Base-by-base conservation (phyloP, 2,888 invertebrate species). In the Hermodice carunculata region DNA sequence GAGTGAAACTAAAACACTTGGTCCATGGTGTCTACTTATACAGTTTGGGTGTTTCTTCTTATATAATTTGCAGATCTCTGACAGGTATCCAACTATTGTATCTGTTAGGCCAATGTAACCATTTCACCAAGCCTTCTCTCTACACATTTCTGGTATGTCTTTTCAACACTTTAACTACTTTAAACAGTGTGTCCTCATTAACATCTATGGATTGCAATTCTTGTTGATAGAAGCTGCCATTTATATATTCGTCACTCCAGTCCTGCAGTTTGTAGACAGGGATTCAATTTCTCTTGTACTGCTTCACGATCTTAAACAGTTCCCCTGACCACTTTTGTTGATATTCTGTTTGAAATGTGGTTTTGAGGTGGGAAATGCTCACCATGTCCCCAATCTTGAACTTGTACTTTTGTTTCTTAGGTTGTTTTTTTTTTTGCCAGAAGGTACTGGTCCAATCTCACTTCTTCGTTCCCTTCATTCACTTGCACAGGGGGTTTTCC, bases 171-270 rank as follows among this genome's bases (percentile, higher is more conserved):
- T 56, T 42, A 24, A 42, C 43, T 6, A 56, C 37, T 43, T 43
- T 56, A 24, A 42, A 56, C 4, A 28, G 2, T 28, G 28, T 43
- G n/a, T 43, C 56, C 2, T 56, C 43, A 42, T 17, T 24, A 19
- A 53, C 37, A 4, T 14, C 11, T 4, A 43, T 43, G 14, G 28
- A 28, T 29, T 56, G 56, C 19, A 56, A 31, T 29, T 56, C 19
- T 22, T 56, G 56, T n/a, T 40, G 40, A 29, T 56, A 56, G 28
- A 56, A 56, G 5, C 34, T 56, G 8, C 56, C 56, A 42, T 56
- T 56, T 40, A 56, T 56, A 43, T 31, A 31, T 40, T 56, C 56
- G 6, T 29, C 42, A 17, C 29, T 11, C 43, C 40, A 56, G 24
- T 56, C 56, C 2, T 22, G 28, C 11, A 43, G 24, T 26, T 40